Evolutionary conservation across 2,113 vertebrate genomes (phyloP).

Genomic region (Aegithalos caudatus): DNA sequence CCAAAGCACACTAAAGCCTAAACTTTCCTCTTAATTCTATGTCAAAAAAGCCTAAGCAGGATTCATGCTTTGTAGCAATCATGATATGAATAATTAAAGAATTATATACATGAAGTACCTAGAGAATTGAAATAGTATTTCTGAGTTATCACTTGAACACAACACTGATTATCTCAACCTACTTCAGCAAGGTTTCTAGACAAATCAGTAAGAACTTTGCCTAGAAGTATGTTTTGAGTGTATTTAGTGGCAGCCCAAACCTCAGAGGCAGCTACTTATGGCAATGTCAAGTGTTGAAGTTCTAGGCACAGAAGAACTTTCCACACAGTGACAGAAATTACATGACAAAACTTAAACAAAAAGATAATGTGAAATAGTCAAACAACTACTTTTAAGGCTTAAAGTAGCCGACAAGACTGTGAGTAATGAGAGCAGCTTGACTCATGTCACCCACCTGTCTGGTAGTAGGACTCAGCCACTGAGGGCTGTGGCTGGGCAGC

Average conservation of each 20-base stretch:
- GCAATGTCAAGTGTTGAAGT: neutral
- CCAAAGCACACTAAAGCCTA: neutral
- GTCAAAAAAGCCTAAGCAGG: neutral
- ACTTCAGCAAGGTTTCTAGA: neutral
- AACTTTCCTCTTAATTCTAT: neutral
- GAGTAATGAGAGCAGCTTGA: neutral
- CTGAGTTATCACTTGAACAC: neutral
- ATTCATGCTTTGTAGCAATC: neutral
- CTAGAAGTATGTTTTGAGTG: neutral
- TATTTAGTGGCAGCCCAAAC: neutral
- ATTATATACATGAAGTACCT: neutral
- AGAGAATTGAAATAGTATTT: neutral
- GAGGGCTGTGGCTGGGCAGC: slow-evolving; percentile 90
- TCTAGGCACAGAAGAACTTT: neutral
- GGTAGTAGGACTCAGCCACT: slow-evolving; percentile 96
- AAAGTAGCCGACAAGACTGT: neutral
- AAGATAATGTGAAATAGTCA: neutral
- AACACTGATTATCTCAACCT: neutral
- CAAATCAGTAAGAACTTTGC: neutral
- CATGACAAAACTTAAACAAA: neutral
- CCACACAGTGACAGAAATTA: neutral
- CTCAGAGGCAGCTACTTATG: neutral
- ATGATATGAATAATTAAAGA: neutral
- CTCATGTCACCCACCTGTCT: slow-evolving; percentile 80
- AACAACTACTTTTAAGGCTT: neutral